Percentiles rank a stretch among this genome's conserved stretches.
These are phyloP conservation scores for Cisticola juncidis DNA, from an alignment of 2,113 vertebrate genomes.

Conservation along the genomic window DNA sequence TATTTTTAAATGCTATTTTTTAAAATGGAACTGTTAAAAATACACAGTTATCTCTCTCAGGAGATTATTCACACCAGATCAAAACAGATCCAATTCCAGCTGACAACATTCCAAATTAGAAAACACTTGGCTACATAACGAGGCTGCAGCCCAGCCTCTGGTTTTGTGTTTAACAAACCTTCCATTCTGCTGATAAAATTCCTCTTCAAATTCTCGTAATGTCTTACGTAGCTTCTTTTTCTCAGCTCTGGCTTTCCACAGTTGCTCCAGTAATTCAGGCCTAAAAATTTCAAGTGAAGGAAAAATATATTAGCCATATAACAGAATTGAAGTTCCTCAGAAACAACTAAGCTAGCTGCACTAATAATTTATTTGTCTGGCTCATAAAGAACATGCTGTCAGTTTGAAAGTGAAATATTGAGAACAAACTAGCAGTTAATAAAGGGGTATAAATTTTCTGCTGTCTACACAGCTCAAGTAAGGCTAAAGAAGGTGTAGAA, in stretches of 20 bases:
- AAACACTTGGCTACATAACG: background rate
- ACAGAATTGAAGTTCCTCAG: background rate
- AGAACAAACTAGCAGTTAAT: background rate
- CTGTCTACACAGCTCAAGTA: background rate
- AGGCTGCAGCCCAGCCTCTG: background rate
- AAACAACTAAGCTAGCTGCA: background rate
- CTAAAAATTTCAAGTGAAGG: conserved; percentile 70
- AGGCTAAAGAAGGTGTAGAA: background rate
- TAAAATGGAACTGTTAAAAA: background rate
- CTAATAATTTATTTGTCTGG: background rate
- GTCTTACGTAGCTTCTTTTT: conserved; percentile 95
- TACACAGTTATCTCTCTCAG: background rate
- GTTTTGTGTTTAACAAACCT: conserved; percentile 76
- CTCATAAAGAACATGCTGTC: background rate
- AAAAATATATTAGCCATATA: background rate
- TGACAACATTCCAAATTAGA: background rate
- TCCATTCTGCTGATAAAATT: conserved; percentile 95
- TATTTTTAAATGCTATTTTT: background rate
- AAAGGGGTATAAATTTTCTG: background rate
- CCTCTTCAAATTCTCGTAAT: conserved; percentile 92
- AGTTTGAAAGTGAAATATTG: background rate
- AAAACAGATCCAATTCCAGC: background rate
- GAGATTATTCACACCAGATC: background rate
- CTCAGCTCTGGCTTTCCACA: conserved; percentile 96
- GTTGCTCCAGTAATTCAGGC: conserved; percentile 96